Evolutionary conservation across 2,797 vertebrate genomes (phyloP).

Genomic region (Lerista edwardsae): DNA sequence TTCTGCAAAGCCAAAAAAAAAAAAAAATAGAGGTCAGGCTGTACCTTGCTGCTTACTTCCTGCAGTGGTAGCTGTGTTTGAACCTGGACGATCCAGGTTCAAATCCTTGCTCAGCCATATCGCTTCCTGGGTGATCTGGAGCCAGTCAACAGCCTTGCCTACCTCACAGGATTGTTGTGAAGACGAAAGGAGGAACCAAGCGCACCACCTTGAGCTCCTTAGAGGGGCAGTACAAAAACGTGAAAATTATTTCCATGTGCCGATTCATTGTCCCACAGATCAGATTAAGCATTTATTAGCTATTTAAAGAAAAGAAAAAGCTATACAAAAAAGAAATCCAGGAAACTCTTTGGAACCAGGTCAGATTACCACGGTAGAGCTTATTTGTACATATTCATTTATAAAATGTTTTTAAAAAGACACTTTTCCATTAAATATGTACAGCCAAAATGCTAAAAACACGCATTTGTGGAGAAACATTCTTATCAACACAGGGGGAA

Average conservation of each 20-base stretch:
- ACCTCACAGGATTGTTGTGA: too few species aligned
- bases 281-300: neutral
- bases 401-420: constrained; percentile 7
- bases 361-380: constrained; percentile 50
- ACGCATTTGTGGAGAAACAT: constrained; percentile 20
- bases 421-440: constrained; percentile 21
- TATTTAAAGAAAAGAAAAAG: neutral
- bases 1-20: neutral
- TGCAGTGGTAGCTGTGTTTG: too few species aligned
- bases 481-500: constrained; percentile 42
- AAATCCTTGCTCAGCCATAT: too few species aligned
- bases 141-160: too few species aligned
- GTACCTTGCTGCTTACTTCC: neutral
- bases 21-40: neutral
- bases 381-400: constrained; percentile 1
- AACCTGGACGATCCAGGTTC: too few species aligned
- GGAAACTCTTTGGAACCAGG: constrained; percentile 57
- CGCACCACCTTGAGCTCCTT: too few species aligned
- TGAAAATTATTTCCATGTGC: neutral
- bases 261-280: neutral
- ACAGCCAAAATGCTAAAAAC: neutral
- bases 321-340: constrained; percentile 1
- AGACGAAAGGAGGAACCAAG: too few species aligned
- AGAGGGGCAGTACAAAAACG: too few species aligned
- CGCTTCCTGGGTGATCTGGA: too few species aligned